Evolutionary conservation across 1,140 invertebrate genomes (phyloP), one percentile per base, ranked within the genome.

Genomic region (Lerema accius): DNA sequence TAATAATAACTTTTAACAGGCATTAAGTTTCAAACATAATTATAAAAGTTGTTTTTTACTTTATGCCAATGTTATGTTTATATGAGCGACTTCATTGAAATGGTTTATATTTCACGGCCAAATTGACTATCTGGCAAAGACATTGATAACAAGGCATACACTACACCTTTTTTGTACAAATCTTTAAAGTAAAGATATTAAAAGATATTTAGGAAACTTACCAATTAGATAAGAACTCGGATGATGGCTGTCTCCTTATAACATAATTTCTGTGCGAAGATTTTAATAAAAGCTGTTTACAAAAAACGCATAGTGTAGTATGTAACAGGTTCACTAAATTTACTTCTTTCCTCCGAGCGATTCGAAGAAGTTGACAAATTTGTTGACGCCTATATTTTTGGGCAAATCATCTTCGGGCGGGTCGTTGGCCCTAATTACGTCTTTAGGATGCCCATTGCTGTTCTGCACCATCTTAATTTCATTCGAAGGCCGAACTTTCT

Each of bases 311-410:
- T n/a, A 17, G 4, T 5, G 13, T 50, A 32, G 23, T 16, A 50
- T 28, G 28, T 28, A 14, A 23, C 11, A 14, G 3, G 28, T 50
- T 14, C 14, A 16, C 23, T 49, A 17, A 35, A 35, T 46, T 74
- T 67, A 89, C 83, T 90, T 90, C 40, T 89, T 90, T n/a, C 77
- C 86, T 7, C 86, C 86, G 13, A 90, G 81, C 5, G 85, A 87
- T 63, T 90, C 88, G 42, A 90, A 90, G 76, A 90, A 90, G 63
- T 88, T 90, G 0, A 90, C 86, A 46, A 89, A 89, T 60, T 90
- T 90, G 50, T 90, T 90, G 1, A 90, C 86, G 3, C 88, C 88
- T 62, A 90, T 90, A 13, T 90, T 90, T 39, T 90, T 90, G n/a
- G 88, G 88, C 14, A 90, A 55, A 68, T 90, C 88, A 42, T 90